Conservation (phyloP, 2,888 invertebrate species). For the Euphydryas editha region DNA sequence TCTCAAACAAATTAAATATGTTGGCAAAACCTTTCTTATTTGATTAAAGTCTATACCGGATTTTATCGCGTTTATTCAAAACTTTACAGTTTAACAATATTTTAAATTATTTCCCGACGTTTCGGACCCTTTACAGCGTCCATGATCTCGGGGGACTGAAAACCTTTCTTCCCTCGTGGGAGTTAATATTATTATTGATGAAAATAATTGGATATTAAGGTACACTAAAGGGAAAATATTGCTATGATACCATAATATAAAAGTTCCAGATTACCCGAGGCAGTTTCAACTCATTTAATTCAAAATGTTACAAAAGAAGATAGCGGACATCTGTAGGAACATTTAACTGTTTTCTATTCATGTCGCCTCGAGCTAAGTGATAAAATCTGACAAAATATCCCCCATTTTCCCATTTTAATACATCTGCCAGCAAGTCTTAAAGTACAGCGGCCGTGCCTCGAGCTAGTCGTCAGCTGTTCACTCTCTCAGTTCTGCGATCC, state of each 20-base stretch:
- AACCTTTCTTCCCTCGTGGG: no score
- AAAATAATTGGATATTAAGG: slow-evolving; percentile 5
- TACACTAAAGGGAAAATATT: slow-evolving; percentile 6
- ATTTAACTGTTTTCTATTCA: slow-evolving; percentile 56
- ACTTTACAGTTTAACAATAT: no score
- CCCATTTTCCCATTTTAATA: slow-evolving; percentile 75
- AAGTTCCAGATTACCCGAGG: slow-evolving; percentile 15
- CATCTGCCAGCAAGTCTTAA: slow-evolving; percentile 74
- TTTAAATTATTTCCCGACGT: no score
- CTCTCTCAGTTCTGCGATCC: slow-evolving; percentile 57
- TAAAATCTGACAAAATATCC: slow-evolving; percentile 71
- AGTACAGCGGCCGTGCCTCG: slow-evolving; percentile 63
- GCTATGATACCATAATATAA: slow-evolving; percentile 6
- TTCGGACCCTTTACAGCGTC: no score
- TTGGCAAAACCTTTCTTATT: no score
- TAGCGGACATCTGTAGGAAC: slow-evolving; percentile 42
- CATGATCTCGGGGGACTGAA: no score
- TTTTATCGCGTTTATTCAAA: no score
- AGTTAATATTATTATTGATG: neutral
- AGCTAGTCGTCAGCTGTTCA: slow-evolving; percentile 77
- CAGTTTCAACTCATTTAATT: slow-evolving; percentile 33
- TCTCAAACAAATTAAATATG: neutral
- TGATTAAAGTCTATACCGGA: no score
- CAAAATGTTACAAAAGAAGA: slow-evolving; percentile 40
- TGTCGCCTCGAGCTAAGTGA: slow-evolving; percentile 66